Conservation (phyloP, 2,888 invertebrate genomes). For the Tenthredo notha region DNA sequence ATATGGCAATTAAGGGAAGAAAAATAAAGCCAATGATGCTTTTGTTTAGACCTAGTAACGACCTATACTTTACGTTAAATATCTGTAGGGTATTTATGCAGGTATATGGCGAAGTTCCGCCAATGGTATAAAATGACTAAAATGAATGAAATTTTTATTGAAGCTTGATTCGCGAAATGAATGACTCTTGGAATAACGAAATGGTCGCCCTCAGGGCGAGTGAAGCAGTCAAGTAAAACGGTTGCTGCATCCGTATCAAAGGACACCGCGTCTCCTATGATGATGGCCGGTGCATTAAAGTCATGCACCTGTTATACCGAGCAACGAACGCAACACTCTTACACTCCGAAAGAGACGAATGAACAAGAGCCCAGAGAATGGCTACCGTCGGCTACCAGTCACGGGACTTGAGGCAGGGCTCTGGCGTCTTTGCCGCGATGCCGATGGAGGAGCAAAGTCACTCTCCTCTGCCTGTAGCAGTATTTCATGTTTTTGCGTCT, state of each 20-base stretch:
- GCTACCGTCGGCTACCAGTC: constrained; percentile 51
- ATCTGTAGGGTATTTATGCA: too few species aligned
- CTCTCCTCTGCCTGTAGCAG: constrained; percentile 64
- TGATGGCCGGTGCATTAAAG: constrained; percentile 68
- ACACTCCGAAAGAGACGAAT: constrained; percentile 44
- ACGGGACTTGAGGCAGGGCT: constrained; percentile 24
- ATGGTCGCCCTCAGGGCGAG: constrained; percentile 26
- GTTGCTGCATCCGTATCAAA: constrained; percentile 59
- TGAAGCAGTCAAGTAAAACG: constrained; percentile 40
- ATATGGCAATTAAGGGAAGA: neutral
- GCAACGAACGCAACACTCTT: constrained; percentile 55
- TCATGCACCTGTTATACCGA: constrained; percentile 71
- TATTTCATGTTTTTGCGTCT: constrained; percentile 72
- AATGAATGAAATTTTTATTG: constrained; percentile 23
- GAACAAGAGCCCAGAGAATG: constrained; percentile 31
- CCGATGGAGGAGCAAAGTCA: constrained; percentile 57
- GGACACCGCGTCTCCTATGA: constrained; percentile 64
- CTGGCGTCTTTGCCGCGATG: neutral
- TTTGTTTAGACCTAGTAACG: neutral
- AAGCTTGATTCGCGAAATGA: constrained; percentile 38
- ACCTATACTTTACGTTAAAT: too few species aligned
- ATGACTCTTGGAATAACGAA: constrained; percentile 8
- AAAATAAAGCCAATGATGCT: neutral
- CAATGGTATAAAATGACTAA: neutral
- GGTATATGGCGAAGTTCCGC: neutral